A percentile compares a stretch with the other conserved stretches of the same genome.
phyloP scores from a whole-genome alignment of 2,113 vertebrate genomes.

The Cepphus grylle region DNA sequence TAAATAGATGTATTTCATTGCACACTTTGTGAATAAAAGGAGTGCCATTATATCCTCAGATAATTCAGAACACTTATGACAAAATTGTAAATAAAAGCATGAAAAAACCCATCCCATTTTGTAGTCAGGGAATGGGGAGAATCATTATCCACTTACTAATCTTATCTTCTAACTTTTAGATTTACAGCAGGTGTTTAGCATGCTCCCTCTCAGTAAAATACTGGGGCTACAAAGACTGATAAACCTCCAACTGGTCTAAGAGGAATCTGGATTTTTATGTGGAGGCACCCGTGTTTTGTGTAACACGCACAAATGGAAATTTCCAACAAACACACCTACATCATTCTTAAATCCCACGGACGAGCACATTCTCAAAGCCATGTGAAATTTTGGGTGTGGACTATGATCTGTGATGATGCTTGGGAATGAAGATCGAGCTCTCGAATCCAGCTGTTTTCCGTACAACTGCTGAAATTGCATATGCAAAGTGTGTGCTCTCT shows the following conservation, averaged over 20 bases:
- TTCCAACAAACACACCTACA: not conserved
- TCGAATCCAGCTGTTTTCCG: not conserved
- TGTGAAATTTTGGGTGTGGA: not conserved
- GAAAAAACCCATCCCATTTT: not conserved
- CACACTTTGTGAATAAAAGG: not conserved
- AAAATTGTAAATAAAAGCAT: not conserved
- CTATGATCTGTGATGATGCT: fast-evolving
- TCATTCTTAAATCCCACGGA: not conserved
- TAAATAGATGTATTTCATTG: not conserved
- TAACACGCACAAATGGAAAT: not conserved
- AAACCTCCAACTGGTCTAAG: not conserved
- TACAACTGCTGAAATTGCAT: not conserved
- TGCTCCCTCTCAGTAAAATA: not conserved
- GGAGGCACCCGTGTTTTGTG: not conserved
- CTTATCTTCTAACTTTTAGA: not conserved
- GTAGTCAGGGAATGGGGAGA: not conserved
- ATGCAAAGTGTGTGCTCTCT: not conserved
- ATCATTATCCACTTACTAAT: not conserved
- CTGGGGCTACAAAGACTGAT: not conserved
- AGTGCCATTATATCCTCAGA: not conserved
- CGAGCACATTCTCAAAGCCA: fast-evolving
- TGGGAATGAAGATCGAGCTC: not conserved
- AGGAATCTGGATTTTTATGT: not conserved
- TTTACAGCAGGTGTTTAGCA: not conserved
- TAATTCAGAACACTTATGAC: not conserved